Conservation (phyloP, 2,113 vertebrate species). For the Psittacara wagleri region DNA sequence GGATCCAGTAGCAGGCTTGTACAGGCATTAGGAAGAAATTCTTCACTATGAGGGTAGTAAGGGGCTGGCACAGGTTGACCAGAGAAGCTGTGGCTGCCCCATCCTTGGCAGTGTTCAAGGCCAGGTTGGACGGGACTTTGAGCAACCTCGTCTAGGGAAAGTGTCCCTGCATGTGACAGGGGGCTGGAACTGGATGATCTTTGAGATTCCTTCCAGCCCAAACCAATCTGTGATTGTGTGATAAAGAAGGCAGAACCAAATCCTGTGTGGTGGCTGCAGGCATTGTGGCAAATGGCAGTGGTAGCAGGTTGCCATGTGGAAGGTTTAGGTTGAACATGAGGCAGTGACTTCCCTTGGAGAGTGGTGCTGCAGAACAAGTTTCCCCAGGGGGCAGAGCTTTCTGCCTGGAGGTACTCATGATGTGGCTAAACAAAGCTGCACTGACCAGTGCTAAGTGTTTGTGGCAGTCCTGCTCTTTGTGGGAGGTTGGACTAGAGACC, state of each 20-base stretch:
- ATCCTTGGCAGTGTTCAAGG: not conserved
- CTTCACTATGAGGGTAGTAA: not conserved
- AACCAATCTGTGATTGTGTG: not conserved
- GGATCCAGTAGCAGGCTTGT: not conserved
- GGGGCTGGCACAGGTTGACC: not conserved
- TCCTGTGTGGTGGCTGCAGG: not conserved
- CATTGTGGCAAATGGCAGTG: fast-evolving
- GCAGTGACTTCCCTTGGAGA: not conserved
- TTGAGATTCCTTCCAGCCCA: not conserved
- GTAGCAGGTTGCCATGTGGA: not conserved
- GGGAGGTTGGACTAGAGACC: not conserved
- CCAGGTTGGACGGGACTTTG: not conserved
- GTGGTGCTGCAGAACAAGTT: not conserved
- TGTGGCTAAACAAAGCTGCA: fast-evolving
- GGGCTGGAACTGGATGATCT: not conserved
- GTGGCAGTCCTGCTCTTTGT: not conserved
- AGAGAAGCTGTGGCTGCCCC: not conserved
- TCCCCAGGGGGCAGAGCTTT: not conserved
- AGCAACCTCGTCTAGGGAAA: not conserved
- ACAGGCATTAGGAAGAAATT: not conserved
- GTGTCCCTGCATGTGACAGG: not conserved
- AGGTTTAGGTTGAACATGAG: not conserved
- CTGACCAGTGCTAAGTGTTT: not conserved
- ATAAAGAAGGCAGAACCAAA: not conserved
- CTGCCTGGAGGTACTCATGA: not conserved